These are phyloP conservation scores for Gerris lacustris DNA, from an alignment of 2,888 invertebrate species.

Conservation along the genomic window DNA sequence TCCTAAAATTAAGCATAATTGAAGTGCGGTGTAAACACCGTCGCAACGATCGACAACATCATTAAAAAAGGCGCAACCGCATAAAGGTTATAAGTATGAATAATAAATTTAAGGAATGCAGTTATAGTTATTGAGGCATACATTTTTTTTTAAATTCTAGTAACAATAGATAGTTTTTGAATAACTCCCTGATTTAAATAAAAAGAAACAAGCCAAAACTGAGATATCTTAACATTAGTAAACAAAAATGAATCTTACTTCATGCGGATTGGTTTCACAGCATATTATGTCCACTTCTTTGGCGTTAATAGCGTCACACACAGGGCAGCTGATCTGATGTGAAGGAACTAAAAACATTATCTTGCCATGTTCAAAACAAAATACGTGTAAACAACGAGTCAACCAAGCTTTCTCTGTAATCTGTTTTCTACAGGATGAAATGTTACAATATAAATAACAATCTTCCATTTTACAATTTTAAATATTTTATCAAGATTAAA, in stretches of 20 bases:
- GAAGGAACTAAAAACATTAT: slow-evolving; percentile 19
- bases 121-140: too few relatives aligned
- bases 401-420: slow-evolving; percentile 26
- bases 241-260: slow-evolving; percentile 15
- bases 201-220: too few relatives aligned
- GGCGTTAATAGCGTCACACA: slow-evolving; percentile 23
- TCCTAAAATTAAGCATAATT: too few relatives aligned
- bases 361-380: slow-evolving; percentile 26
- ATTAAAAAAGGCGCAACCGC: too few relatives aligned
- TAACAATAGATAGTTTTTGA: too few relatives aligned
- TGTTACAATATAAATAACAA: slow-evolving; percentile 25
- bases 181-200: too few relatives aligned
- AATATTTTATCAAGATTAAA: neutral
- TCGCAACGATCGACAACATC: too few relatives aligned
- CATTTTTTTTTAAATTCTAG: too few relatives aligned
- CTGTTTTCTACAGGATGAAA: slow-evolving; percentile 23
- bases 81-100: too few relatives aligned
- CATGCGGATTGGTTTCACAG: slow-evolving; percentile 19
- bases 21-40: too few relatives aligned
- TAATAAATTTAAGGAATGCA: too few relatives aligned
- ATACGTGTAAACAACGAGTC: slow-evolving; percentile 28
- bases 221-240: too few relatives aligned
- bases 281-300: slow-evolving; percentile 20
- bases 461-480: slow-evolving; percentile 18
- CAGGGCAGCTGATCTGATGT: slow-evolving; percentile 22